Conservation (phyloP, 2,888 invertebrate genomes). For the Muschampia plurimacula region DNA sequence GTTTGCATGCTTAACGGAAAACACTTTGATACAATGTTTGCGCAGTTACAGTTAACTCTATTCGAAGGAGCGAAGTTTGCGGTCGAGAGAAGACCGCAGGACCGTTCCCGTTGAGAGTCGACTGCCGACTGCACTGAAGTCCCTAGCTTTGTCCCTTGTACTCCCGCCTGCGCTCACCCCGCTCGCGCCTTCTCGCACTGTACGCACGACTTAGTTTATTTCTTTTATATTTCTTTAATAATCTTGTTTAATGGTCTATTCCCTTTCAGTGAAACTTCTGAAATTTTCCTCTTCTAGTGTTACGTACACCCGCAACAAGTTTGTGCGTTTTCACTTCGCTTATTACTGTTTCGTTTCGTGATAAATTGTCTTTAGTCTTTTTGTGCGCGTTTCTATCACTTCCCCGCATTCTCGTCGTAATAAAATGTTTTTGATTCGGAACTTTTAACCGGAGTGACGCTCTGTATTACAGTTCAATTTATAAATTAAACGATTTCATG, state of each 20-base stretch:
- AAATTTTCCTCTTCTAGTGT: conserved; percentile 59
- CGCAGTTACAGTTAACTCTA: conserved; percentile 45
- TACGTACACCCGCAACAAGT: conserved; percentile 55
- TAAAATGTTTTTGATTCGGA: conserved; percentile 19
- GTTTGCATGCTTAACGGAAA: conserved; percentile 19
- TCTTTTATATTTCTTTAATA: conserved; percentile 82
- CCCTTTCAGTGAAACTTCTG: conserved; percentile 71
- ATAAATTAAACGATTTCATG: not conserved
- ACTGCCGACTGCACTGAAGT: conserved; percentile 62
- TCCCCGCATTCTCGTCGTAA: conserved; percentile 12
- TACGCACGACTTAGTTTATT: conserved; percentile 75
- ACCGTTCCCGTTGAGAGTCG: conserved; percentile 54
- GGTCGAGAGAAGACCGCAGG: conserved; percentile 37
- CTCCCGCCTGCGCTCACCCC: conserved; percentile 55
- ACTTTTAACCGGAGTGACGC: not conserved
- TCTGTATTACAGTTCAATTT: not conserved
- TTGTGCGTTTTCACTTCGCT: conserved; percentile 43
- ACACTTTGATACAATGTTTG: conserved; percentile 45
- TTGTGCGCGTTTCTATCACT: conserved; percentile 21
- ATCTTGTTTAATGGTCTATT: conserved; percentile 79
- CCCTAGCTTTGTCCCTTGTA: conserved; percentile 56
- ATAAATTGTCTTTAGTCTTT: conserved; percentile 21
- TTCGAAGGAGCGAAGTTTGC: conserved; percentile 53
- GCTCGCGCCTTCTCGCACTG: conserved; percentile 47
- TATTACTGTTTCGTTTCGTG: conserved; percentile 26